Conservation (phyloP, 2,797 vertebrate species). For the Cuculus canorus region DNA sequence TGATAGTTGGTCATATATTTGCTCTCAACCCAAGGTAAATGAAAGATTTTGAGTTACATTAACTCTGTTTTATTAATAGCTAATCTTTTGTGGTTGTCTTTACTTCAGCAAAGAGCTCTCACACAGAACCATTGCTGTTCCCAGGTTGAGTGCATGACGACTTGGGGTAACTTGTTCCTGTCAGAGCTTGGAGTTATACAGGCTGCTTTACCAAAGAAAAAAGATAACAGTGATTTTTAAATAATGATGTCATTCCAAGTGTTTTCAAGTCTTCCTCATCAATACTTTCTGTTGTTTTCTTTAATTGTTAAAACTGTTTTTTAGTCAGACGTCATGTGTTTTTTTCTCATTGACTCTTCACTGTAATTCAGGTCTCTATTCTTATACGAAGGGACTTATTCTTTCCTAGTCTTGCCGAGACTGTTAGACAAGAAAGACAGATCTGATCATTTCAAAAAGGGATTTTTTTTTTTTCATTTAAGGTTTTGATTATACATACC, state of each 20-base stretch:
- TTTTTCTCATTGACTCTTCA: neutral
- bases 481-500: neutral
- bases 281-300: neutral
- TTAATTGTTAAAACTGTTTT: neutral
- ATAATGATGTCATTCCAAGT: neutral
- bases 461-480: neutral
- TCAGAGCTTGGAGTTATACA: neutral
- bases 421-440: neutral
- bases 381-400: neutral
- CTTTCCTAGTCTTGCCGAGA: neutral
- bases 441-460: neutral
- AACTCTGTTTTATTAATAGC: neutral
- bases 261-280: neutral
- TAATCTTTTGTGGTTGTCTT: neutral
- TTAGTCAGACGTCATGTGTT: neutral
- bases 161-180: neutral
- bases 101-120: neutral
- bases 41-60: neutral
- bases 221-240: neutral
- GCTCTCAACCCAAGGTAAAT: neutral
- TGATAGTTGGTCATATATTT: neutral
- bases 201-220: neutral
- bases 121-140: neutral
- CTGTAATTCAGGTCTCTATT: neutral
- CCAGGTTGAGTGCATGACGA: accelerated